Percentiles rank a stretch among this genome's conserved stretches.
Conservation (phyloP, 2,113 vertebrate species). For the Corythornis madagascariensis region DNA sequence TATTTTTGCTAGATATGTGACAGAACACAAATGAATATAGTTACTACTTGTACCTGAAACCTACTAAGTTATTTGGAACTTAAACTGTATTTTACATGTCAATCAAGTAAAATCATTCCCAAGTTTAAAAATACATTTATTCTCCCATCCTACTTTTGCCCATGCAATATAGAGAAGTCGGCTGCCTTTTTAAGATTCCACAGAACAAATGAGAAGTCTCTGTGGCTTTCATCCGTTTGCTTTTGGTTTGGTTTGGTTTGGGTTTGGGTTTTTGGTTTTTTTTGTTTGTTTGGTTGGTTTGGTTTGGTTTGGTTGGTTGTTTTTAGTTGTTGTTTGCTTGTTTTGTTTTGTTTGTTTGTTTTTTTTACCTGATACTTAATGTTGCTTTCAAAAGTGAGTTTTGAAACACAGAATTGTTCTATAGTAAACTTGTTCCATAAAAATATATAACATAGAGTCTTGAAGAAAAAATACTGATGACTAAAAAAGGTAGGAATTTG, state of each 20-base stretch:
- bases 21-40: slow-evolving; percentile 32
- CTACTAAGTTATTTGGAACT: slow-evolving; percentile 2
- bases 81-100: neutral
- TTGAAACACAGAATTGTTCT: neutral
- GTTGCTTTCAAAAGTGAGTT: neutral
- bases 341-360: too few relatives aligned
- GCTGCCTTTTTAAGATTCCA: neutral
- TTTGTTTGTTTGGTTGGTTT: too few relatives aligned
- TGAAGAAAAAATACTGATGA: neutral
- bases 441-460: neutral
- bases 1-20: neutral
- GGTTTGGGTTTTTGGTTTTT: too few relatives aligned
- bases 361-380: slow-evolving; percentile 9
- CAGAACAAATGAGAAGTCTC: neutral
- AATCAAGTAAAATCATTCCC: slow-evolving; percentile 21
- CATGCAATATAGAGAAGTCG: neutral
- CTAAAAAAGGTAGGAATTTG: neutral
- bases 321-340: too few relatives aligned
- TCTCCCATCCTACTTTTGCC: neutral
- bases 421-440: neutral
- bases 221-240: neutral
- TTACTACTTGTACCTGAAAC: slow-evolving; percentile 3
- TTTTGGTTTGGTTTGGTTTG: too few relatives aligned
- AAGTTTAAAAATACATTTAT: slow-evolving; percentile 24
- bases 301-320: too few relatives aligned